These are phyloP conservation scores for Eumaeus atala DNA, from an alignment of 1,140 invertebrate genomes.

Conservation along the genomic window DNA sequence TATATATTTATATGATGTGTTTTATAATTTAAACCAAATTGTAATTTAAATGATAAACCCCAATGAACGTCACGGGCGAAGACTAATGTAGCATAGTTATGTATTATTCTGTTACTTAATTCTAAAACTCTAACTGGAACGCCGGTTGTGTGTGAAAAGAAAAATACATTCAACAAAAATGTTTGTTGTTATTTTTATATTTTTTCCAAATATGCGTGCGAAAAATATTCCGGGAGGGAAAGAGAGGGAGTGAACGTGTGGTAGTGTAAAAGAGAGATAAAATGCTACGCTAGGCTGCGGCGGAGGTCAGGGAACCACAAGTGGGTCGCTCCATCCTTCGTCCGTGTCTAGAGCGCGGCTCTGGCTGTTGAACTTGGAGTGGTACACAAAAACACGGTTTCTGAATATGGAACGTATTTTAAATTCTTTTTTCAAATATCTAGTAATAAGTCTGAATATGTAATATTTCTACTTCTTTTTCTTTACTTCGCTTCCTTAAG, in stretches of 20 bases:
- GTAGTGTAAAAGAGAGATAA: slow-evolving; percentile 34
- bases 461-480: slow-evolving; percentile 12
- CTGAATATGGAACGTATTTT: slow-evolving; percentile 47
- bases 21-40: too few relatives aligned
- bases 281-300: slow-evolving; percentile 52
- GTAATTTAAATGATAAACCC: too few relatives aligned
- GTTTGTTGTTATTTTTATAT: slow-evolving; percentile 10
- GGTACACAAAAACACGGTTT: slow-evolving; percentile 59
- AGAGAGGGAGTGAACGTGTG: slow-evolving; percentile 29
- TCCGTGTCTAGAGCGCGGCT: slow-evolving; percentile 42
- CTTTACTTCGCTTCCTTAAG: slow-evolving; percentile 10
- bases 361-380: slow-evolving; percentile 64
- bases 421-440: slow-evolving; percentile 25
- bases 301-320: slow-evolving; percentile 70
- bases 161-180: neutral
- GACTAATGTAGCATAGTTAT: too few relatives aligned
- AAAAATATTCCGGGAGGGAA: slow-evolving; percentile 65
- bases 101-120: too few relatives aligned
- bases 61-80: too few relatives aligned
- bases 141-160: too few relatives aligned
- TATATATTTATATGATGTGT: too few relatives aligned
- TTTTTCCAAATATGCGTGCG: slow-evolving; percentile 62
- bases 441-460: slow-evolving; percentile 6
- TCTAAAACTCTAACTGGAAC: too few relatives aligned
- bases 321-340: slow-evolving; percentile 69